Evolutionary conservation across 2,888 invertebrate genomes (phyloP).

Genomic region (Cerastis rubricosa): DNA sequence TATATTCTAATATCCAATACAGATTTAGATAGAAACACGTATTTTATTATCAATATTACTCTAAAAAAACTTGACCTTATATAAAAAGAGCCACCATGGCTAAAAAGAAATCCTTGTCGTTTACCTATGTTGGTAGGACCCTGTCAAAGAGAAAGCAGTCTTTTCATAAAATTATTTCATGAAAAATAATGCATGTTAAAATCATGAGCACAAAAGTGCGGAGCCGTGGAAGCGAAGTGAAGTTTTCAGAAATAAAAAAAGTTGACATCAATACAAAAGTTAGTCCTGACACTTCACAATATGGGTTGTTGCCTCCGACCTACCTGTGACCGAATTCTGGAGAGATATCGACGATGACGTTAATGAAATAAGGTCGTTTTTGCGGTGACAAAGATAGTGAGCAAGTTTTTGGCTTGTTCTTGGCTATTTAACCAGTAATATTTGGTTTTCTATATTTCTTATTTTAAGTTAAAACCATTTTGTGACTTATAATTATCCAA

Average conservation of each 20-base stretch:
- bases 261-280: constrained; percentile 61
- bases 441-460: background rate
- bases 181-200: constrained; percentile 24
- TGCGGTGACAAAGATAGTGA: too few relatives aligned
- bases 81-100: background rate
- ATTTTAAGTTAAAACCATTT: background rate
- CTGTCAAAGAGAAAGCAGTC: background rate
- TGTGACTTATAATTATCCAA: too few relatives aligned
- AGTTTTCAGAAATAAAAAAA: constrained; percentile 51
- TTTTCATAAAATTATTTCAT: background rate
- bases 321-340: constrained; percentile 63
- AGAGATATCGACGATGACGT: background rate
- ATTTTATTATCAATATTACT: background rate
- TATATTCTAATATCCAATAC: background rate
- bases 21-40: background rate
- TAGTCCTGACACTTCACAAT: constrained; percentile 53
- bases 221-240: constrained; percentile 27
- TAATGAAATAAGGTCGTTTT: background rate
- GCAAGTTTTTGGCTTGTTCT: background rate
- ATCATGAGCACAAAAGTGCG: constrained; percentile 35
- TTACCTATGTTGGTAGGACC: background rate
- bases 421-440: background rate
- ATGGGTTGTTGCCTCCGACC: constrained; percentile 48
- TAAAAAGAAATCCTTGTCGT: background rate
- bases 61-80: background rate